Evolutionary conservation across 2,113 vertebrate species (phyloP).

Genomic region (Dasyurus viverrinus): DNA sequence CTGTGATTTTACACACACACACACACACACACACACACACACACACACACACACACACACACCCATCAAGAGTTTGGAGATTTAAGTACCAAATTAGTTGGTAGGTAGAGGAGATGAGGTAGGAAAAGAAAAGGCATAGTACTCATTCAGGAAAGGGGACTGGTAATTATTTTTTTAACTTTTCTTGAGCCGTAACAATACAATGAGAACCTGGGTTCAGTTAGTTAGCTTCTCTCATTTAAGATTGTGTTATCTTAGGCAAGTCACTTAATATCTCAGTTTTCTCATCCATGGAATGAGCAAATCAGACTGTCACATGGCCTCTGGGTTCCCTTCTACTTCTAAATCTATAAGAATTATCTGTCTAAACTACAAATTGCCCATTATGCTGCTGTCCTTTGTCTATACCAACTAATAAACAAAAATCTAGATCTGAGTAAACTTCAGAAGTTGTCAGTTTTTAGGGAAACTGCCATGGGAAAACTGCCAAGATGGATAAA

Average conservation of each 20-base stretch:
- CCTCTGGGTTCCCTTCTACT: background rate
- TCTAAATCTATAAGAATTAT: background rate
- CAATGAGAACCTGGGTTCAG: background rate
- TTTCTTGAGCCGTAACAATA: background rate
- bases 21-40: background rate
- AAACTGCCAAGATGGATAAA: background rate
- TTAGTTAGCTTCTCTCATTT: background rate
- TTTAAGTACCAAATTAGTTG: background rate
- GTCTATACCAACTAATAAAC: background rate
- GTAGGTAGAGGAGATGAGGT: background rate
- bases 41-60: background rate
- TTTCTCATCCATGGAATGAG: background rate
- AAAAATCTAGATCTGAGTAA: background rate
- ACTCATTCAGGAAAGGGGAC: background rate
- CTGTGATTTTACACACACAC: background rate
- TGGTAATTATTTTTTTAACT: background rate
- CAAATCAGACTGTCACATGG: background rate
- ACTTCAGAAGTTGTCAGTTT: background rate
- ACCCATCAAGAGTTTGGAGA: background rate
- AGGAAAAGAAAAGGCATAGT: background rate
- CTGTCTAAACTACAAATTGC: background rate
- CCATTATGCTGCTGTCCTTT: background rate
- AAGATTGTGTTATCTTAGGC: background rate
- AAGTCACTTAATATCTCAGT: background rate
- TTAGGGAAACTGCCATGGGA: background rate